A percentile compares a stretch with the other conserved stretches of the same genome.
phyloP scores from a whole-genome alignment of 1,140 invertebrate genomes.

The Camponotus vicinus region DNA sequence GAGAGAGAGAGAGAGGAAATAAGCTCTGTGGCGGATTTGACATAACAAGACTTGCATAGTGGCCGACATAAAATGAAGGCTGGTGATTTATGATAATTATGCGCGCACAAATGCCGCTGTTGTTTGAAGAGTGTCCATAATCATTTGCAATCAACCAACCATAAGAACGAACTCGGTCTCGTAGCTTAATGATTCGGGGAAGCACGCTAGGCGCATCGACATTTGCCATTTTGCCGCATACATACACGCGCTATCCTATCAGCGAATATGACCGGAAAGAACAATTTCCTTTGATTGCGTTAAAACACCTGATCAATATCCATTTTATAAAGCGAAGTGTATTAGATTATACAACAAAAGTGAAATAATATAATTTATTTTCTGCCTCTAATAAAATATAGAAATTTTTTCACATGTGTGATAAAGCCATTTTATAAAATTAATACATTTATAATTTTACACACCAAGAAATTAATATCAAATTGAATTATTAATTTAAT shows the following conservation, averaged over 20 bases:
- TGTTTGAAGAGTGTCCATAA: slow-evolving; percentile 78
- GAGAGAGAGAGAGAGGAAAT: slow-evolving; percentile 1
- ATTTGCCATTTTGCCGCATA: neutral
- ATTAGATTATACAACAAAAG: slow-evolving; percentile 26
- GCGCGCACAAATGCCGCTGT: slow-evolving; percentile 71
- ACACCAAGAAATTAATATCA: neutral
- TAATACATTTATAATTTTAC: neutral
- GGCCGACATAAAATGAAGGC: slow-evolving; percentile 40
- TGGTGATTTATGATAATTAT: slow-evolving; percentile 83
- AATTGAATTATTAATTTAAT: neutral
- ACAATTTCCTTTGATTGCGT: neutral
- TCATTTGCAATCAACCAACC: slow-evolving; percentile 79
- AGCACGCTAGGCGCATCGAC: slow-evolving; percentile 57
- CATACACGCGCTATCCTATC: neutral
- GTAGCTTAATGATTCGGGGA: slow-evolving; percentile 79
- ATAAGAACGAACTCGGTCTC: slow-evolving; percentile 67
- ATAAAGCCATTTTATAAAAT: slow-evolving; percentile 8
- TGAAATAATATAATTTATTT: slow-evolving; percentile 17
- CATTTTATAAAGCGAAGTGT: slow-evolving; percentile 15
- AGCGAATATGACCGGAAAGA: neutral
- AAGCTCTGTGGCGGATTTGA: slow-evolving; percentile 57
- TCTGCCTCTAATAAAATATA: neutral
- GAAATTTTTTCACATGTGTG: neutral
- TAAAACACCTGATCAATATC: neutral
- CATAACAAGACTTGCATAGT: slow-evolving; percentile 28